Conservation (phyloP, 92 coral and sea anemone genomes). For the Scolanthus callimorphus region DNA sequence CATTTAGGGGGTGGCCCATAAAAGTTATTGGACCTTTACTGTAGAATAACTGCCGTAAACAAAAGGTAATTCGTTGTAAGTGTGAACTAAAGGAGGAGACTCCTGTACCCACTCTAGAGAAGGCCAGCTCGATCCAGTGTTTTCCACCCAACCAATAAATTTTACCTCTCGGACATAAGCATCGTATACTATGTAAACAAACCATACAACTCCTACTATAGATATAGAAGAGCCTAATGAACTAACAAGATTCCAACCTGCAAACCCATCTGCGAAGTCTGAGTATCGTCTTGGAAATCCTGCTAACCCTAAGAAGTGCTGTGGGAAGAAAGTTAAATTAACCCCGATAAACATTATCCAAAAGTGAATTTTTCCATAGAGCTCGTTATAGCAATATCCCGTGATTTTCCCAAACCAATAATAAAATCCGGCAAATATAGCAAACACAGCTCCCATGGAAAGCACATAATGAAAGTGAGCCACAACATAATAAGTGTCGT, state of each 20-base stretch:
- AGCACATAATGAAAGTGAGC: slow-evolving; percentile 84
- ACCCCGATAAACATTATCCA: slow-evolving; percentile 89
- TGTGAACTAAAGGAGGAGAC: slow-evolving; percentile 81
- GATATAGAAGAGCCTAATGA: slow-evolving; percentile 74
- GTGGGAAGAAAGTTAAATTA: slow-evolving; percentile 81
- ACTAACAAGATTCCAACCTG: slow-evolving; percentile 74
- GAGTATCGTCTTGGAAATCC: slow-evolving; percentile 87
- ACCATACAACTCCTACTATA: slow-evolving; percentile 70
- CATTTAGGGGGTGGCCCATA: slow-evolving; percentile 1
- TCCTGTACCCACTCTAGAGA: slow-evolving; percentile 81
- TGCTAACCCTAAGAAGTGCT: slow-evolving; percentile 80
- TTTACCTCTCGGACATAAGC: slow-evolving; percentile 62
- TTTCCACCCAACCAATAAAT: slow-evolving; percentile 53
- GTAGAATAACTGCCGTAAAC: slow-evolving; percentile 51
- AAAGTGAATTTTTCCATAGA: slow-evolving; percentile 78
- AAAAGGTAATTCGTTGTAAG: slow-evolving; percentile 74
- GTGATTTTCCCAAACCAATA: slow-evolving; percentile 81
- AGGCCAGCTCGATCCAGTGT: slow-evolving; percentile 54
- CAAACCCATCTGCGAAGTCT: slow-evolving; percentile 72
- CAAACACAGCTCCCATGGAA: slow-evolving; percentile 85
- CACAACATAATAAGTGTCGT: slow-evolving; percentile 88
- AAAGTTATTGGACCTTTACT: not conserved
- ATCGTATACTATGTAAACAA: slow-evolving; percentile 67
- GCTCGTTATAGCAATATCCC: slow-evolving; percentile 78
- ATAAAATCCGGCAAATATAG: too few relatives aligned